Evolutionary conservation across 2,797 vertebrate species (phyloP).

Genomic region (Anguilla pacifica): DNA sequence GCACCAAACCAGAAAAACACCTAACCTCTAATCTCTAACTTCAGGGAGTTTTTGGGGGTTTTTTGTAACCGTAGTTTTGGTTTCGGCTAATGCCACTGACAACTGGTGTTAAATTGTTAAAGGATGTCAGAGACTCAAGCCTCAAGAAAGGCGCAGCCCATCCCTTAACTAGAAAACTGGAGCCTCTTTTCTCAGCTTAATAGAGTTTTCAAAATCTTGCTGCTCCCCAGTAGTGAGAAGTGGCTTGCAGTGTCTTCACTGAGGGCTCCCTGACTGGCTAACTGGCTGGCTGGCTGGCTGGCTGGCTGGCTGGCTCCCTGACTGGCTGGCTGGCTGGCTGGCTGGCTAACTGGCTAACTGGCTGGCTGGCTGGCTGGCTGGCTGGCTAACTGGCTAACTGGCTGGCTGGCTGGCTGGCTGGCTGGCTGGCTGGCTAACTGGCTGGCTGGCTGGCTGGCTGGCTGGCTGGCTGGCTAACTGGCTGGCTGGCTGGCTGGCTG

Average conservation of each 20-base stretch:
- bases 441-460: no score
- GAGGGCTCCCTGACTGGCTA: slow-evolving; percentile 36
- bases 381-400: no score
- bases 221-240: slow-evolving; percentile 22
- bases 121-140: background rate
- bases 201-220: background rate
- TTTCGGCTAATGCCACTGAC: background rate
- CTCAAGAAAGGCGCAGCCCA: background rate
- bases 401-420: no score
- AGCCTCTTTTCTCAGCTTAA: background rate
- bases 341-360: no score
- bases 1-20: background rate
- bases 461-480: slow-evolving; percentile 44
- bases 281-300: slow-evolving; percentile 35
- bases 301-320: no score
- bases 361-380: no score
- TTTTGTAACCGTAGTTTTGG: background rate
- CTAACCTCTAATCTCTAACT: background rate
- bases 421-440: no score
- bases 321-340: no score
- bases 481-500: slow-evolving; percentile 5
- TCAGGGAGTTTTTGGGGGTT: background rate
- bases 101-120: background rate
- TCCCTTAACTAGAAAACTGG: background rate
- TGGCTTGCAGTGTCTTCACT: slow-evolving; percentile 19